These are phyloP conservation scores for Drosophila affinis DNA, from an alignment of 2,888 invertebrate species.

Conservation along the genomic window DNA sequence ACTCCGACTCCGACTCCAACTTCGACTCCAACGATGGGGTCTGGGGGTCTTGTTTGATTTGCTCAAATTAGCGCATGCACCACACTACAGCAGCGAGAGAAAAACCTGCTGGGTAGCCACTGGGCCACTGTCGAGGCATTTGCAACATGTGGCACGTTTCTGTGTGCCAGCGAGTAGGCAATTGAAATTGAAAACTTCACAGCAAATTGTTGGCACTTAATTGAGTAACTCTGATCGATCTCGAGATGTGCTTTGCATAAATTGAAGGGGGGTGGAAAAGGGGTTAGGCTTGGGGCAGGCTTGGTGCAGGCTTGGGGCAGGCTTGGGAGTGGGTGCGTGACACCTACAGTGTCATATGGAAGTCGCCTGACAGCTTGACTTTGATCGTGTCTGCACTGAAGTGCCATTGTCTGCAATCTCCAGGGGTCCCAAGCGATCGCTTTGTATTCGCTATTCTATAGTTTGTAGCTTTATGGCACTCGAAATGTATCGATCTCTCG, in stretches of 20 bases:
- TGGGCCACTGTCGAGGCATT: slow-evolving; percentile 3
- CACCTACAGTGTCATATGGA: slow-evolving; percentile 33
- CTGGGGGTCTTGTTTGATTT: slow-evolving; percentile 39
- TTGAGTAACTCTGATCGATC: slow-evolving; percentile 55
- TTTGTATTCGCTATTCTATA: slow-evolving; percentile 18
- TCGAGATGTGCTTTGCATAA: slow-evolving; percentile 58
- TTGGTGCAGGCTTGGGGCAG: background rate
- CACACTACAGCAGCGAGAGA: slow-evolving; percentile 17
- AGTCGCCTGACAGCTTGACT: slow-evolving; percentile 23
- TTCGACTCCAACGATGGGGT: slow-evolving; percentile 20
- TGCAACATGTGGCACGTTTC: slow-evolving; percentile 40
- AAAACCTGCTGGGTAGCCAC: slow-evolving; percentile 5
- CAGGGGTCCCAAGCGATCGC: slow-evolving; percentile 19
- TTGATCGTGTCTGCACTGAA: slow-evolving; percentile 15
- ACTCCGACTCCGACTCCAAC: background rate
- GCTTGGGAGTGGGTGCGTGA: slow-evolving; percentile 40
- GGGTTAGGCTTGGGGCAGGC: background rate
- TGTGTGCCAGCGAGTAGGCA: slow-evolving; percentile 11
- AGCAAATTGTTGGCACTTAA: slow-evolving; percentile 52
- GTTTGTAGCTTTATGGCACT: slow-evolving; percentile 30
- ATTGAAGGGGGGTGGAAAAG: slow-evolving; percentile 24
- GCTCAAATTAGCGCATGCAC: slow-evolving; percentile 43
- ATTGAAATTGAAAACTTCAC: slow-evolving; percentile 51
- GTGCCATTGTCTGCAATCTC: slow-evolving; percentile 27
- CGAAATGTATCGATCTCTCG: slow-evolving; percentile 28